phyloP scores from a whole-genome alignment of 2,797 vertebrate species.

The Macropus fuliginosus region DNA sequence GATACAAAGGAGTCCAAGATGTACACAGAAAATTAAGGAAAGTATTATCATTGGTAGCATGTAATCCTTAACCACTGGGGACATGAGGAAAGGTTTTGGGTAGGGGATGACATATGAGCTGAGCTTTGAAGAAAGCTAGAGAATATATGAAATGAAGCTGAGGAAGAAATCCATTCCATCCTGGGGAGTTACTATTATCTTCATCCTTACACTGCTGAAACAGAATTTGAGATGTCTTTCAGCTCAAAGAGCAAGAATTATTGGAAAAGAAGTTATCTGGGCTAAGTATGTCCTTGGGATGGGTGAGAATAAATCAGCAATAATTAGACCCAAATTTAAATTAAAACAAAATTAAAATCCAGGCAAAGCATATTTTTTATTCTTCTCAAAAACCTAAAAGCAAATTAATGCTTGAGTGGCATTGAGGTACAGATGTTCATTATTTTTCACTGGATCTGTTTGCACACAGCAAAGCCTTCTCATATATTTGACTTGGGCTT shows the following conservation, averaged over 20 bases:
- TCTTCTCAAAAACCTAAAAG: slow-evolving; percentile 67
- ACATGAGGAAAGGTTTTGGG: not conserved
- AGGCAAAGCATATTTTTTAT: slow-evolving; percentile 63
- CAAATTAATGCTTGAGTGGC: slow-evolving; percentile 46
- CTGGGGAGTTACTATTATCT: not conserved
- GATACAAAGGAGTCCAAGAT: not conserved
- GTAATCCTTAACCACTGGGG: not conserved
- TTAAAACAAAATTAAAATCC: slow-evolving; percentile 60
- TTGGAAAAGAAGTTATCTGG: slow-evolving; percentile 58
- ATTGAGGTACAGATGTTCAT: slow-evolving; percentile 58
- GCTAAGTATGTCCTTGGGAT: slow-evolving; percentile 28
- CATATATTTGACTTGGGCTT: slow-evolving; percentile 63
- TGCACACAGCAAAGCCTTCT: slow-evolving; percentile 51
- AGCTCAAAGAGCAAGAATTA: slow-evolving; percentile 52
- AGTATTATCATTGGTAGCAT: not conserved
- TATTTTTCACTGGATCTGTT: slow-evolving; percentile 65
- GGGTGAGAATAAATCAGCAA: slow-evolving; percentile 58
- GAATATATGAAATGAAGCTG: not conserved
- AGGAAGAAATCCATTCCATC: not conserved
- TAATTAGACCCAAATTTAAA: slow-evolving; percentile 59
- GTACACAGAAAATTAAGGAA: not conserved
- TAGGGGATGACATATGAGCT: not conserved
- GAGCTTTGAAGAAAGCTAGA: not conserved
- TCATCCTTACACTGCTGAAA: not conserved
- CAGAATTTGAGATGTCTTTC: not conserved